Percentiles rank a stretch among this genome's conserved stretches.
Conservation (phyloP, 2,888 invertebrate genomes). For the Hoplodrina ambigua region DNA sequence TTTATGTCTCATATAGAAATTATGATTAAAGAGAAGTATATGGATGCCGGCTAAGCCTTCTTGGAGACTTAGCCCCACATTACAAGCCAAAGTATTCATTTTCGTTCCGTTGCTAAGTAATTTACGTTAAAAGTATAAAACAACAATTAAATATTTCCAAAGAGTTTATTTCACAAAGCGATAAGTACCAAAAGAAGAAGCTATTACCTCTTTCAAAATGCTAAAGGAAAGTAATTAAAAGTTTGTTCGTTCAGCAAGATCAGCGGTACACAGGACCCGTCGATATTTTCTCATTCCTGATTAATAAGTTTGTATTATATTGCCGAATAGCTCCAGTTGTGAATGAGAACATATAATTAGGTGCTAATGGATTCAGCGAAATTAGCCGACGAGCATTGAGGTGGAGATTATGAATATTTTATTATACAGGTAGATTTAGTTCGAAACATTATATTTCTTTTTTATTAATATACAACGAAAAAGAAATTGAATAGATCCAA, state of each 20-base stretch:
- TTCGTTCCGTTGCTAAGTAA: slow-evolving; percentile 33
- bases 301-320: slow-evolving; percentile 69
- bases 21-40: slow-evolving; percentile 15
- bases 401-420: slow-evolving; percentile 52
- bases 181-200: slow-evolving; percentile 69
- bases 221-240: slow-evolving; percentile 81
- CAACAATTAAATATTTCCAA: slow-evolving; percentile 63
- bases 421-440: not conserved
- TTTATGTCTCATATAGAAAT: slow-evolving; percentile 7
- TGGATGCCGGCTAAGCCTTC: slow-evolving; percentile 14
- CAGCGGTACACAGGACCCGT: slow-evolving; percentile 69
- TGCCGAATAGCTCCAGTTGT: slow-evolving; percentile 56
- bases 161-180: slow-evolving; percentile 66
- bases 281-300: slow-evolving; percentile 70
- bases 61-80: slow-evolving; percentile 35
- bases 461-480: not conserved
- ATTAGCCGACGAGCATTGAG: slow-evolving; percentile 40
- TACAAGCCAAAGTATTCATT: slow-evolving; percentile 40
- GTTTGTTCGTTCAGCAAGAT: slow-evolving; percentile 67
- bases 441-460: not conserved
- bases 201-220: slow-evolving; percentile 75
- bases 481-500: not conserved
- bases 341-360: slow-evolving; percentile 67
- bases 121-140: slow-evolving; percentile 46
- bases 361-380: slow-evolving; percentile 66